Base-by-base conservation (phyloP, 2,888 invertebrate species). In the Meliscaeva auricollis region DNA sequence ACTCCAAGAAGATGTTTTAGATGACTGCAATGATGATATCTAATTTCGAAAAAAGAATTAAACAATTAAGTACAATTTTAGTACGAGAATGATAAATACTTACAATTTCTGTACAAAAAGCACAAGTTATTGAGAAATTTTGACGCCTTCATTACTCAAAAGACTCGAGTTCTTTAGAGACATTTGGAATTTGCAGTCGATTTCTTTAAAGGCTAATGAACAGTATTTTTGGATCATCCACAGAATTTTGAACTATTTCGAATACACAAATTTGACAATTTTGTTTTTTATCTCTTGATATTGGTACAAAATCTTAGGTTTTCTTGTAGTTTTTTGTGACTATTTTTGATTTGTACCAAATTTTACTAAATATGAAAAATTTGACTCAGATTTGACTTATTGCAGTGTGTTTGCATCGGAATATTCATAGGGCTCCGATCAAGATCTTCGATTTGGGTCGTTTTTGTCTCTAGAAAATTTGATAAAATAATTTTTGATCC, bases 91-190 rank as follows among this genome's bases (percentile, higher is more conserved):
- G 9, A 26, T 5, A 6, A 52, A 1, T 54, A 44, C 54, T 69
- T 17, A 54, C 69, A 1, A 5, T 41, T 54, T 54, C 54, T 69
- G 69, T 44, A 26, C 52, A 69, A 38, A 35, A 26, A 56, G 13
- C 69, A 17, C 41, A 1, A 69, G 1, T 0, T 38, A 38, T 9
- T 0, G 5, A 26, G 8, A 44, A 30, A 15, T 69, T 48, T 38
- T 50, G n/a, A 77, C 72, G 46, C 20, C 70, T 15, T 76, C 69
- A 46, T 75, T 46, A 38, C 48, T 52, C 41, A 54, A 4, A 30
- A n/a, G 8, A 52, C 3, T 17, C 26, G 26, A 11, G 35, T 17
- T 5, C 35, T 44, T 44, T 38, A 30, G 11, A 44, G 17, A 4
- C 38, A n/a, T 17, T 15, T 3, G 20, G 26, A 69, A 46, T 60